Base-by-base conservation (phyloP, 2,797 vertebrate species). In the Mastacembelus armatus region DNA sequence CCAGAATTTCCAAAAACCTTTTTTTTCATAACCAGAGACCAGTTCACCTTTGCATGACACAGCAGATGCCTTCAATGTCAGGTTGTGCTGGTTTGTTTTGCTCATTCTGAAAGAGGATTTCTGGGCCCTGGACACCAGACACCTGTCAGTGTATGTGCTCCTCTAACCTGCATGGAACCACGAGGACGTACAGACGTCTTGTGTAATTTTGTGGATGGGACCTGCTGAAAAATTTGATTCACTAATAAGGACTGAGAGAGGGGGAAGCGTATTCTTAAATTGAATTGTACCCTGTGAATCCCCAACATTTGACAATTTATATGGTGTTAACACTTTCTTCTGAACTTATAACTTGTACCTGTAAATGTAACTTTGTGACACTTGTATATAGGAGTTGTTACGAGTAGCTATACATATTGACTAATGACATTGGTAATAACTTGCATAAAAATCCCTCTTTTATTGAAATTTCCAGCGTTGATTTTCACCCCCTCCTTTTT, bases 391-490 rank as follows among this genome's bases (percentile, higher is more conserved):
- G 21, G 42, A 66, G 56, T 29, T 57, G 30, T 35, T 32, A 70
- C 52, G 66, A 29, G 69, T 79, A 66, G 50, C 40, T 72, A 38
- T 66, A 49, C 40, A 51, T 60, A 78, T 35, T 64, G 52, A 69
- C 57, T 66, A 77, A 83, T 83, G 48, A 38, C 56, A 74, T 7
- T 38, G 22, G 74, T 83, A 89, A 89, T 78, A 84, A 72, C 70
- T 86, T 66, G 57, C 66, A 73, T 71, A 70, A 66, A 85, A 77
- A 62, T 80, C 35, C 56, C 43, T 55, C 80, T 79, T 85, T 82
- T 78, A 88, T 83, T 85, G 78, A 87, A 82, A 85, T 67, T 58
- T 72, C 66, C 69, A 48, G 70, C 83, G 75, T 61, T 75, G 75
- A 87, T 89, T 86, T 64, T 57, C 58, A 57, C 57, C 48, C 33